phyloP scores from a whole-genome alignment of 1,140 invertebrate species.

The Cydia splendana region DNA sequence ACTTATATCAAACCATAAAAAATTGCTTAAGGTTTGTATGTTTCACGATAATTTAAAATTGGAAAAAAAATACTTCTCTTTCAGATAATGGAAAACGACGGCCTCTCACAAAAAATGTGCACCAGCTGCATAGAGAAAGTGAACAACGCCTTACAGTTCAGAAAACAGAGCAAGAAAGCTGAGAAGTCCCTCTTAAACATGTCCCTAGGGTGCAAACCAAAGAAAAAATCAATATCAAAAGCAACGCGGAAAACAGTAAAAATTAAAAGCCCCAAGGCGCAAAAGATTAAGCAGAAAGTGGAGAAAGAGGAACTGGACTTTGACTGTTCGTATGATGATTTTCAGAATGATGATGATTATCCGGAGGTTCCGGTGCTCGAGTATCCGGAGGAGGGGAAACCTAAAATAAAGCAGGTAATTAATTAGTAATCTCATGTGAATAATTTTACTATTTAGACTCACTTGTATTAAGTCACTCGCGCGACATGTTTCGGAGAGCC shows the following conservation, averaged over 20 bases:
- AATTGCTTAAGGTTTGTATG: too few species aligned
- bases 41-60: too few species aligned
- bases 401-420: conserved; percentile 38
- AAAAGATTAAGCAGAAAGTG: conserved; percentile 30
- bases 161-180: conserved; percentile 52
- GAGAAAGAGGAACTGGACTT: conserved; percentile 37
- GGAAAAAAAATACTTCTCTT: not conserved
- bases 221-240: conserved; percentile 42
- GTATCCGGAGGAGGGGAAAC: not conserved
- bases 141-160: conserved; percentile 52
- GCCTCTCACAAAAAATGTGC: conserved; percentile 58
- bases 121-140: conserved; percentile 47
- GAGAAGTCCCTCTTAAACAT: conserved; percentile 51
- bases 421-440: too few species aligned
- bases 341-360: conserved; percentile 44
- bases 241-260: conserved; percentile 35
- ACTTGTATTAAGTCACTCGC: too few species aligned
- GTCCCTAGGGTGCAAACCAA: conserved; percentile 42
- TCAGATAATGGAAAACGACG: conserved; percentile 46
- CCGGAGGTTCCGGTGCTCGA: conserved; percentile 25
- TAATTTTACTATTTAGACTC: too few species aligned
- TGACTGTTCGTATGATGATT: conserved; percentile 47
- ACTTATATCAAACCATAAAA: too few species aligned
- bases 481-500: too few species aligned
- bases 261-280: conserved; percentile 34